Base-by-base conservation (phyloP, 2,888 invertebrate genomes). In the Maniola hyperantus region DNA sequence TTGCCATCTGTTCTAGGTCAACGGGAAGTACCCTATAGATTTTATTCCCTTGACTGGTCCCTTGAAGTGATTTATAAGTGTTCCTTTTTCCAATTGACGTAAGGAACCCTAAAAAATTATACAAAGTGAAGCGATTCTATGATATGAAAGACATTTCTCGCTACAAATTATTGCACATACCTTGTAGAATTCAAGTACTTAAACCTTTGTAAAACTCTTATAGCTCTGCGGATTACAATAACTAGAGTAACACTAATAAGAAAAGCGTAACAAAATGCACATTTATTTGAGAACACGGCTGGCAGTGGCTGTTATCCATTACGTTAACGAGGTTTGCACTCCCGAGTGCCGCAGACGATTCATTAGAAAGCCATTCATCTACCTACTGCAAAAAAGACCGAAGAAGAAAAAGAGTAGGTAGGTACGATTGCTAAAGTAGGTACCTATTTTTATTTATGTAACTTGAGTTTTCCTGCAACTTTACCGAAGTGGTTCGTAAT, bases 281-380 rank as follows among this genome's bases (percentile, higher is more conserved):
- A 42, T 57, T 39, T 11, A 57, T 57, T 57, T 39, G 57, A 57
- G 57, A 57, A 57, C 42, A 20, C 42, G 55, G 15, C 57, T 57
- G 57, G 20, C 39, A 57, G 57, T 57, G 57, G 57, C 57, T 20
- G 39, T 57, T 57, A 57, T 57, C 57, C 57, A 57, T 57, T 57
- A 57, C 42, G 57, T 42, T 57, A 57, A 57, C 57, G 57, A 57
- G 57, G 57, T 42, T 57, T 57, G 57, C 57, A 57, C 39, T 42
- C 57, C 57, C 57, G 18, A 57, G 57, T 42, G 57, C 57, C 57
- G 57, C 57, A 57, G 57, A 57, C 57, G 57, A 83, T 88, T 87
- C 86, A 88, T 88, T 88, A 87, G 86, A 84, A 87, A 86, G 77
- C 83, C 83, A 87, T 88, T 86, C 87, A 85, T 86, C 82, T 80